Base-by-base conservation (phyloP, 2,888 invertebrate species). In the Octonoba sinensis region DNA sequence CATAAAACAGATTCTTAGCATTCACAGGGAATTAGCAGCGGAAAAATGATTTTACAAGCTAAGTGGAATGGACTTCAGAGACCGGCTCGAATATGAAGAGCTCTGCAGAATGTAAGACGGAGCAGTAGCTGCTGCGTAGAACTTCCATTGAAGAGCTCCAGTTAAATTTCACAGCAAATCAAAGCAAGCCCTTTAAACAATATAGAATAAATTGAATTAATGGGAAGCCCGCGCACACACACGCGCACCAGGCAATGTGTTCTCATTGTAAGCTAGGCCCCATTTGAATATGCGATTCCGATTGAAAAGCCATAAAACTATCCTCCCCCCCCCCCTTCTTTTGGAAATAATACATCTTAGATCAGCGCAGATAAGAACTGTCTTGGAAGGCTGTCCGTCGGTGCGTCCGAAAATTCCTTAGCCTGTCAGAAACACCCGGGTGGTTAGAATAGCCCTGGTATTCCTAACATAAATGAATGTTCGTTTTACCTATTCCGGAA, bases 261-360 rank as follows among this genome's bases (percentile, higher is more conserved):
- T 62, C 60, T 76, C 69, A 69, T 62, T 76, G 60, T 54, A 54
- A 60, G 44, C 51, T 8, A 36, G 8, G 36, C 36, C 8, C 66
- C 76, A 64, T 69, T 77, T 77, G 69, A 77, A 77, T 77, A 70
- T 70, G 76, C 76, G 70, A 62, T 77, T 77, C 70, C 76, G 70
- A 77, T 77, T 69, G 76, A 77, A 77, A 77, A 77, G 76, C 76
- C 70, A 77, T 77, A 77, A 70, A 77, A 77, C 75, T 75, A 75
- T 69, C 75, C 20, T 66, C 11, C 11, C 36, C 36, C 11, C 36
- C 36, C 27, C 36, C 36, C 8, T 36, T 36, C 4, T 36, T 8
- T 8, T 36, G 36, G 36, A 36, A 36, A 77, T 77, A 77, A 77
- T 77, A 62, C 62, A 64, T 77, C 76, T 70, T 18, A 69, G 76